Base-by-base conservation (phyloP, 2,113 vertebrate genomes). In the Dipodomys merriami region DNA sequence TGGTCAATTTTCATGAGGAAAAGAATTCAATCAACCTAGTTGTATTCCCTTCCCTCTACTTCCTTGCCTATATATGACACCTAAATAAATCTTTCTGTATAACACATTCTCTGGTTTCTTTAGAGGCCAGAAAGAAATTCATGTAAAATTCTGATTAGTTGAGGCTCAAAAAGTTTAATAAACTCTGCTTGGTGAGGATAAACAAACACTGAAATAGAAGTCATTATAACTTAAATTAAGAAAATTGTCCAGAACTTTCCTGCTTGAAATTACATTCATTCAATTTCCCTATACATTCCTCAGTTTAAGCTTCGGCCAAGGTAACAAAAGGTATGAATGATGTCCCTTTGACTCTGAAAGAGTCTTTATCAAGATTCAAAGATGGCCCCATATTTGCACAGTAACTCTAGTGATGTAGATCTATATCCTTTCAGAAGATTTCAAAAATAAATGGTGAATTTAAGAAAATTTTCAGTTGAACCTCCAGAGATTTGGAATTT, bases 1-100 rank as follows among this genome's bases (percentile, higher is more conserved):
- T 91, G 64, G 65, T 78, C 69, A 91, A 46, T 94, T 91, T 95
- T 94, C 83, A 93, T 78, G 88, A 93, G 74, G 12, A 85, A 91
- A 82, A 88, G 19, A 84, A 92, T 94, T 92, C 8, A 78, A 53
- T 94, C 64, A 92, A 74, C 15, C 16, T 65, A 79, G 25, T 46
- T 91, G 5, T 82, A 92, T 91, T 91, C 39, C 15, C 57, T 95
- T 94, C 29, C 78, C n/a, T 22, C 27, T 91, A 53, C 19, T 81
- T 96, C 57, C 81, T 82, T 89, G 68, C 65, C 81, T 94, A 92
- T 81, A 10, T 49, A 82, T 74, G 57, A 20, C 44, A 93, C 29
- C 39, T 90, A 88, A 29, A 87, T 80, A 89, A 93, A 92, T 92
- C 44, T 87, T 49, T 81, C 19, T 73, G 23, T 60, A 69, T 76